phyloP scores from a whole-genome alignment of 2,888 invertebrate species.

The Mesochorus sp. region DNA sequence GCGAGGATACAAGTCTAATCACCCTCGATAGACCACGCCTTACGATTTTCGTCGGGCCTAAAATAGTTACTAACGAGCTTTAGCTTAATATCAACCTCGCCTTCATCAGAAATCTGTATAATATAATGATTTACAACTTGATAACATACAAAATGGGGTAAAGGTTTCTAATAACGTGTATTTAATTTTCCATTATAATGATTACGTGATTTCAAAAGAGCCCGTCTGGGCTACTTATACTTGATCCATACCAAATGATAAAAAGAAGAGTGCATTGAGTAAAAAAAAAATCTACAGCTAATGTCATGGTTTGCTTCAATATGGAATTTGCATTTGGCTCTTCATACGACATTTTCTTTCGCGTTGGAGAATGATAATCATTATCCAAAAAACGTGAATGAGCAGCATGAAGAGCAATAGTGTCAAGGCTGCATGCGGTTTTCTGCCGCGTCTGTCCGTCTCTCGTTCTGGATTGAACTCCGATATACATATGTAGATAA shows the following conservation, averaged over 20 bases:
- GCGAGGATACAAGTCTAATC: not conserved
- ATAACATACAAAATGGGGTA: not conserved
- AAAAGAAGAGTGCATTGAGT: not conserved
- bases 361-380: slow-evolving; percentile 21
- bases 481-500: slow-evolving; percentile 2
- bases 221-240: too few species aligned
- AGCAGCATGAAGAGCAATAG: slow-evolving; percentile 53
- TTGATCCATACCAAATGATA: too few species aligned
- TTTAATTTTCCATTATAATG: too few species aligned
- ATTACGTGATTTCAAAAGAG: too few species aligned
- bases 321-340: not conserved
- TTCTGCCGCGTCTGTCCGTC: slow-evolving; percentile 12
- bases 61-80: slow-evolving; percentile 39
- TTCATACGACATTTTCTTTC: not conserved
- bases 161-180: not conserved
- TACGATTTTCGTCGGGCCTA: slow-evolving; percentile 11
- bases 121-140: not conserved
- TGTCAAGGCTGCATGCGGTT: slow-evolving; percentile 63
- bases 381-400: slow-evolving; percentile 50
- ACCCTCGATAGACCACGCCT: not conserved
- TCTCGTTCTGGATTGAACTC: slow-evolving; percentile 26
- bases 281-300: not conserved
- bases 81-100: not conserved
- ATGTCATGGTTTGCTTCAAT: not conserved
- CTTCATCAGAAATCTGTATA: not conserved